Percentiles rank a stretch among this genome's conserved stretches.
Evolutionary conservation across 2,797 vertebrate genomes (phyloP).

Genomic region (Cheirogaleus major): DNA sequence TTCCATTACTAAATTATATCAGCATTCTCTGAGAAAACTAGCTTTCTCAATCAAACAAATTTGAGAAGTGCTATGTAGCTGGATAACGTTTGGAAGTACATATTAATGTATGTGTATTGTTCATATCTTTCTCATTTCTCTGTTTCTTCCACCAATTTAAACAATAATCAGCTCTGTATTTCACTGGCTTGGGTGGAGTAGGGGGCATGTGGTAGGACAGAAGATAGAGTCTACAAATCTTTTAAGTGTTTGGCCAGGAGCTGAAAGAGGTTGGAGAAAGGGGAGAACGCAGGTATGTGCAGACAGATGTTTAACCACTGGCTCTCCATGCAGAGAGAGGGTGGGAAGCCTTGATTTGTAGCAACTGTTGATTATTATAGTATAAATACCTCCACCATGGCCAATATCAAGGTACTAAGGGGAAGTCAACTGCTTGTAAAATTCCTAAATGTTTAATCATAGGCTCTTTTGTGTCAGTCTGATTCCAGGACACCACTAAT

Average conservation of each 20-base stretch:
- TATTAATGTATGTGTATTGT: neutral
- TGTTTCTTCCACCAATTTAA: neutral
- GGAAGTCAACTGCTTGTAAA: neutral
- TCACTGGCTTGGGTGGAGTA: neutral
- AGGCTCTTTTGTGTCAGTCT: neutral
- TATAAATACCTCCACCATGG: neutral
- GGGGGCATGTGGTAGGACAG: neutral
- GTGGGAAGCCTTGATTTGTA: neutral
- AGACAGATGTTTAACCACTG: neutral
- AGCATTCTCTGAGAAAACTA: neutral
- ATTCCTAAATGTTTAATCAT: neutral
- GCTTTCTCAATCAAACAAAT: neutral
- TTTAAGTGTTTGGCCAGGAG: neutral
- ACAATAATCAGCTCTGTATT: neutral
- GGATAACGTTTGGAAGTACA: neutral
- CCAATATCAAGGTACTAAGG: neutral
- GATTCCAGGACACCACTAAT: neutral
- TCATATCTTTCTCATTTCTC: neutral
- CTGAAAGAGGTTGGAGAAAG: neutral
- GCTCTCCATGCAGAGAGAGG: neutral
- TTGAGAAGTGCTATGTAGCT: neutral
- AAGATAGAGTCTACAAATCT: neutral
- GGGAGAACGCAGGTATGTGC: neutral
- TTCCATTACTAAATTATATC: neutral
- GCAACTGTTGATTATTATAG: neutral